Percentiles rank a stretch among this genome's conserved stretches.
Evolutionary conservation across 2,888 invertebrate genomes (phyloP).

Genomic region (Elaeidobius kamerunicus): DNA sequence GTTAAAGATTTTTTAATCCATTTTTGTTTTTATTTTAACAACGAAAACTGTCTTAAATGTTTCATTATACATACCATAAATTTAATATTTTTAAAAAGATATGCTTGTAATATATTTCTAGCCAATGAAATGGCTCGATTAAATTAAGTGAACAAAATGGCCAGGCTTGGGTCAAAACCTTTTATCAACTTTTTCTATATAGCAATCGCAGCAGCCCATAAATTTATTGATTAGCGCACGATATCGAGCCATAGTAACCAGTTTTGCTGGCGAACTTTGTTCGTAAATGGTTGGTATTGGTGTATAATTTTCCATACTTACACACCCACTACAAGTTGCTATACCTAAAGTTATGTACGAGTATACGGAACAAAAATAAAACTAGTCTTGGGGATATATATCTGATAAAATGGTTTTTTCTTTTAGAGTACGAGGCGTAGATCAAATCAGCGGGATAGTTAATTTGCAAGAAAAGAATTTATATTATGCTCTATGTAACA

Average conservation of each 20-base stretch:
- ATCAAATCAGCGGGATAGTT: too few relatives aligned
- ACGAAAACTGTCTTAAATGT: too few relatives aligned
- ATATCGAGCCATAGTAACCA: neutral
- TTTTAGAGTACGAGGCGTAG: too few relatives aligned
- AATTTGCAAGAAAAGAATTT: too few relatives aligned
- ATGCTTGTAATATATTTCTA: neutral
- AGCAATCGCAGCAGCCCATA: neutral
- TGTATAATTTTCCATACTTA: neutral
- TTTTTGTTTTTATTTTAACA: too few relatives aligned
- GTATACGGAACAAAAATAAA: too few relatives aligned
- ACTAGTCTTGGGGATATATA: too few relatives aligned
- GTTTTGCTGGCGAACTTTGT: neutral
- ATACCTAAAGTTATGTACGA: neutral
- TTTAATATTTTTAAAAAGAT: neutral
- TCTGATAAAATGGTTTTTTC: too few relatives aligned
- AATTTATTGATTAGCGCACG: neutral
- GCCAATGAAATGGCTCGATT: neutral
- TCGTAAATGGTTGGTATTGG: neutral
- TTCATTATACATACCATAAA: neutral
- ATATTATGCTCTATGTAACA: too few relatives aligned
- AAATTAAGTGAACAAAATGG: slow-evolving; percentile 1
- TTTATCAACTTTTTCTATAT: slow-evolving; percentile 1
- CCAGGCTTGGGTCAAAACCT: slow-evolving; percentile 1
- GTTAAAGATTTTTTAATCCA: too few relatives aligned
- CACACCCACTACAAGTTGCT: neutral